Evolutionary conservation across 2,797 vertebrate species (phyloP), one percentile per base, ranked within the genome.

Genomic region (Hydrophis major): DNA sequence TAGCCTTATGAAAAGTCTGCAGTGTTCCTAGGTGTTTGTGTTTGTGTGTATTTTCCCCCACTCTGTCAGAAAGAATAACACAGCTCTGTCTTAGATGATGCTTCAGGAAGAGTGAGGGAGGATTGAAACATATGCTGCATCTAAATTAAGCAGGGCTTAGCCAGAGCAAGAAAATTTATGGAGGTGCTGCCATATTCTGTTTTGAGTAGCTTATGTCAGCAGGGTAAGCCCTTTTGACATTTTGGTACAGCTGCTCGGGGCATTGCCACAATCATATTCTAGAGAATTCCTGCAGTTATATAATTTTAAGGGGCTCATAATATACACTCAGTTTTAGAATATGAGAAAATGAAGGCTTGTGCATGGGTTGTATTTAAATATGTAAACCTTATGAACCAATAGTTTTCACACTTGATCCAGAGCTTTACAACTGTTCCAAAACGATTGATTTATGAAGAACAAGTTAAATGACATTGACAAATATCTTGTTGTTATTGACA

Each of bases 141-240:
- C 98, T 98, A 98, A 98, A 98, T 98, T 98, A 98, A 98, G 98
- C 97, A 93, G 92, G 92, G 92, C 94, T 97, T 96, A 97, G 96
- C 96, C 95, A 95, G 94, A 83, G 92, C 56, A 94, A 87, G 96
- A 95, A 96, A 97, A 95, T 97, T 98, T 97, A 97, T 97, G 97
- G 96, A 78, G 1, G 95, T 96, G 96, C 94, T 96, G 94, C 94
- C 96, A 95, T 90, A 94, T 96, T 97, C 97, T 96, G 94, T 97
- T 97, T 98, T 98, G 93, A 97, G 97, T 96, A 97, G 96, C 96
- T 96, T 95, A 96, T 96, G 97, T 98, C 98, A 98, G 98, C 98
- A 98, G 98, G 96, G 96, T 97, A 97, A 97, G 95, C 95, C 97
- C 97, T 88, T 96, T 96, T 98, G 98, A 98, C 98, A 98, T 98